A percentile compares a stretch with the other conserved stretches of the same genome.
Evolutionary conservation across 2,113 vertebrate genomes (phyloP).

Genomic region (Aptenodytes patagonicus): DNA sequence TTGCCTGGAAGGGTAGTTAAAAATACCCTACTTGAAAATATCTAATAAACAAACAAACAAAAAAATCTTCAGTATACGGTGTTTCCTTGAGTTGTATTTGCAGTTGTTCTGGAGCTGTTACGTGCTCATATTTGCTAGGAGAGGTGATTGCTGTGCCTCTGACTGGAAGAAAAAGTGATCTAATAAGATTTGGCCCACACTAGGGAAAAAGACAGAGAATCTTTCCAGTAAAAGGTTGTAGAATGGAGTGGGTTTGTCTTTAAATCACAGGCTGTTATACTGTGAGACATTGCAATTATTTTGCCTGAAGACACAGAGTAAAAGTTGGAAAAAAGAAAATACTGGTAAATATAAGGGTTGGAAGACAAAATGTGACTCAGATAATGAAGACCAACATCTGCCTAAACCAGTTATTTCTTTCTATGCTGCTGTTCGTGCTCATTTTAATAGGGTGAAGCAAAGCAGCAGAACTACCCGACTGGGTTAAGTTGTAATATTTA

Average conservation of each 20-base stretch:
- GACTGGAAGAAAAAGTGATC: neutral
- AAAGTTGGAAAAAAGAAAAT: neutral
- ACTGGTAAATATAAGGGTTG: neutral
- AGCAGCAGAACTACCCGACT: neutral
- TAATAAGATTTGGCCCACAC: neutral
- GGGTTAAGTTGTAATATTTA: neutral
- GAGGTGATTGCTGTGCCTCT: neutral
- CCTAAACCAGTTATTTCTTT: neutral
- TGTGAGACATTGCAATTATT: neutral
- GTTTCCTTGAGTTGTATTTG: neutral
- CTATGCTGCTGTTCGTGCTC: neutral
- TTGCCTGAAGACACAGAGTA: constrained; percentile 1
- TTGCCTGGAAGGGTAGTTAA: neutral
- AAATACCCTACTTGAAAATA: neutral
- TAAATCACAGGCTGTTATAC: neutral
- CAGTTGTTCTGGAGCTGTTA: neutral
- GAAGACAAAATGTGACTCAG: neutral
- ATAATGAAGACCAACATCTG: neutral
- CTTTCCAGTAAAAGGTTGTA: neutral
- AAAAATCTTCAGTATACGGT: neutral
- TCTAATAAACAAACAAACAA: neutral
- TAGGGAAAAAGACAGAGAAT: neutral
- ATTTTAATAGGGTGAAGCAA: neutral
- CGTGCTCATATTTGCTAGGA: neutral
- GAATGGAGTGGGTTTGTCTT: neutral